Percentiles rank a stretch among this genome's conserved stretches.
Evolutionary conservation across 2,113 vertebrate genomes (phyloP).

Genomic region (Dicaeum eximium): DNA sequence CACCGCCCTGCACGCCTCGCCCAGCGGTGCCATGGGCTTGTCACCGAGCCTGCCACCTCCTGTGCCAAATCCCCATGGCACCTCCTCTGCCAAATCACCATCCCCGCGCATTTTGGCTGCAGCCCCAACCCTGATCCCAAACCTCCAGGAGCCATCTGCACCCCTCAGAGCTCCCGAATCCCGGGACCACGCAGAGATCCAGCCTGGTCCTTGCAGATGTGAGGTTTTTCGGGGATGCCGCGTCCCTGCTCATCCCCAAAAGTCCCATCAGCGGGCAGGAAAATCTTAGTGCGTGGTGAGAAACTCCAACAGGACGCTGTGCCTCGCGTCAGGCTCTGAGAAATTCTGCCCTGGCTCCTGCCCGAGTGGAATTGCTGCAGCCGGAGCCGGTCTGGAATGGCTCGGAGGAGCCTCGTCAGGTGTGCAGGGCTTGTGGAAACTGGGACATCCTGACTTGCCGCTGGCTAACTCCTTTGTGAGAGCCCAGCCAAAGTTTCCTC

Average conservation of each 20-base stretch:
- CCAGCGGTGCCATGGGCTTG: background rate
- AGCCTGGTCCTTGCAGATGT: fast-evolving
- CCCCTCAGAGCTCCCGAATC: background rate
- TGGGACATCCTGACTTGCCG: conserved; percentile 28
- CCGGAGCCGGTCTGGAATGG: background rate
- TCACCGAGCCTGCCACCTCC: background rate
- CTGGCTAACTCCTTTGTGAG: conserved; percentile 45
- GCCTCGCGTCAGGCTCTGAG: background rate
- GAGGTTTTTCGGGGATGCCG: fast-evolving
- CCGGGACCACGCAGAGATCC: background rate
- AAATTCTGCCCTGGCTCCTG: background rate
- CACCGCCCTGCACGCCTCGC: background rate
- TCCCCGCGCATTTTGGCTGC: fast-evolving
- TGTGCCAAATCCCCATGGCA: background rate
- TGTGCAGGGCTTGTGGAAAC: conserved; percentile 22
- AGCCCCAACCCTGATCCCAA: background rate
- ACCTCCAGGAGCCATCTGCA: background rate
- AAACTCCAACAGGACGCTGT: background rate
- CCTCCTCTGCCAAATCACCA: background rate
- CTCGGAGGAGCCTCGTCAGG: conserved; percentile 1
- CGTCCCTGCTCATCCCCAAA: background rate
- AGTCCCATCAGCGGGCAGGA: background rate
- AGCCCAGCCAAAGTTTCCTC: conserved; percentile 27
- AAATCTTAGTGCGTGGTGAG: fast-evolving
- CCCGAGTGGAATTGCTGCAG: background rate